phyloP scores from a whole-genome alignment of 2,888 invertebrate species.

The Cacoxenus indagator region DNA sequence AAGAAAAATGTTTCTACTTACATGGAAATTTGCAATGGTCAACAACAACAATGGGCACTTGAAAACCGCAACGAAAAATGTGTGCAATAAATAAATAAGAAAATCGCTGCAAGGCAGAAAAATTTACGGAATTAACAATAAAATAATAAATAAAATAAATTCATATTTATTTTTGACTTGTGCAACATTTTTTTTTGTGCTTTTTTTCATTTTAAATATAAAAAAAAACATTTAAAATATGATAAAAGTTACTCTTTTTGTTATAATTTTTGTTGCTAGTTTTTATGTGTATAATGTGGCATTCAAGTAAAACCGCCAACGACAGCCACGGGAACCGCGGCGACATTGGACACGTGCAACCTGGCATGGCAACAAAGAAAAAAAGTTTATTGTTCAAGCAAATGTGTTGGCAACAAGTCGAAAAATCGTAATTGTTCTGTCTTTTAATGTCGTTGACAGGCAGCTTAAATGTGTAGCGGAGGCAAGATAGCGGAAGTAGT shows the following conservation, averaged over 20 bases:
- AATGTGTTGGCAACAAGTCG: constrained; percentile 21
- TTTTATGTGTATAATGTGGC: neutral
- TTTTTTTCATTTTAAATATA: neutral
- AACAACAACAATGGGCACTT: constrained; percentile 6
- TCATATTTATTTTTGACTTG: neutral
- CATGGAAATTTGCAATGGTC: constrained; percentile 51
- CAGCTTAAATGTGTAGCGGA: neutral
- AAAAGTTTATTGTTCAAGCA: neutral
- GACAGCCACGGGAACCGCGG: too few species aligned
- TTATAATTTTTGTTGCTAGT: neutral
- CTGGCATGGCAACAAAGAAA: neutral
- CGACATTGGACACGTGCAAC: constrained; percentile 12
- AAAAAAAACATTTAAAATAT: neutral
- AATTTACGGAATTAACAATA: neutral
- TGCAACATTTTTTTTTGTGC: neutral
- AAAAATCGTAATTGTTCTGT: constrained; percentile 20
- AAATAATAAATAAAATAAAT: too few species aligned
- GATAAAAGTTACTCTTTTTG: neutral
- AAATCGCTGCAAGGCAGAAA: constrained; percentile 51
- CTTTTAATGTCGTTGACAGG: constrained; percentile 14
- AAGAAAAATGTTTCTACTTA: constrained; percentile 42
- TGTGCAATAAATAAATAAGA: constrained; percentile 42
- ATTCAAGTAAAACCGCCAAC: neutral
- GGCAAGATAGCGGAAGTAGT: neutral
- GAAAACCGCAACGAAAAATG: neutral